Percentiles rank a stretch among this genome's conserved stretches.
Conservation (phyloP, 2,113 vertebrate genomes). For the Tapirus terrestris region DNA sequence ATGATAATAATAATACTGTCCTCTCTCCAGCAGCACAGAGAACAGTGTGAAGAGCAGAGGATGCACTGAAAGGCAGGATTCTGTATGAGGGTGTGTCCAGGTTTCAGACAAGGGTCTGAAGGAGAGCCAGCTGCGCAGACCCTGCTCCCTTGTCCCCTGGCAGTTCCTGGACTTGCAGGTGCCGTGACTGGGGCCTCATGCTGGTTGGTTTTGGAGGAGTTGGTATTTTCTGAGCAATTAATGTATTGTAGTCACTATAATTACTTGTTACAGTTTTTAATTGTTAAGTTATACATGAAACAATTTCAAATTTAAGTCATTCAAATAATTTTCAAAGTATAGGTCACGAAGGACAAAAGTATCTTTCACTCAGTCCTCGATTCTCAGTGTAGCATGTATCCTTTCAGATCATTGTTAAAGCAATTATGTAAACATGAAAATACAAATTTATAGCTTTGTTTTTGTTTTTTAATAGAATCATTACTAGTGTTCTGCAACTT, state of each 20-base stretch:
- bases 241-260: background rate
- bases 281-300: background rate
- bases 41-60: background rate
- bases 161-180: background rate
- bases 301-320: background rate
- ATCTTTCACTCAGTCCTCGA: background rate
- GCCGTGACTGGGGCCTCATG: background rate
- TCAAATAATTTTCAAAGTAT: background rate
- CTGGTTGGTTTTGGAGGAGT: background rate
- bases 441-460: background rate
- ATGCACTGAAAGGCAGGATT: background rate
- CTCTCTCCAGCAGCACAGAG: background rate
- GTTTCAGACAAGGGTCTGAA: background rate
- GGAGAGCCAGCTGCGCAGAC: too few relatives aligned
- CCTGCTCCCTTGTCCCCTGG: too few relatives aligned
- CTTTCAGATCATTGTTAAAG: background rate
- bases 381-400: background rate
- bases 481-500: background rate
- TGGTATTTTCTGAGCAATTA: background rate
- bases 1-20: background rate
- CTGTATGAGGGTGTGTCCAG: background rate
- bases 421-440: accelerated
- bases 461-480: background rate
- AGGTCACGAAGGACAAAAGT: background rate
- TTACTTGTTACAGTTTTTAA: background rate